Evolutionary conservation across 1,140 invertebrate species (phyloP), one percentile per base, ranked within the genome.

Genomic region (Brachionus koreanus): DNA sequence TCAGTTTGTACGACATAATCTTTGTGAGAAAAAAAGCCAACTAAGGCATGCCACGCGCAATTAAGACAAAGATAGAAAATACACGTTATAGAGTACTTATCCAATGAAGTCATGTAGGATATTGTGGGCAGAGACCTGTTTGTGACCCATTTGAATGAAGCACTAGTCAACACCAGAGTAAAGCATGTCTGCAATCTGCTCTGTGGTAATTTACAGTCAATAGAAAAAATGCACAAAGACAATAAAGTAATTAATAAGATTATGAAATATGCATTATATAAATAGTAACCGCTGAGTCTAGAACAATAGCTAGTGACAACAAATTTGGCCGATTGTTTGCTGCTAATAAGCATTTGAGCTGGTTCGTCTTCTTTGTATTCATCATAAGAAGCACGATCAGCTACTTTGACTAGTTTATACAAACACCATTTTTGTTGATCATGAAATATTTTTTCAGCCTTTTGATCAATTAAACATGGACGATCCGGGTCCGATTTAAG

Each of bases 371-470:
- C 25, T 33, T 65, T 12, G 33, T 25, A 65, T 65, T 37, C 63
- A 16, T 65, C 77, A 43, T 63, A 61, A 12, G 52, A 63, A 37
- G 52, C 49, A 25, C 12, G 23, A 16, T 79, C 76, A 1, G 16
- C 29, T 0, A 79, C 76, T 39, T 42, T 39, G 19, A 77, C 75
- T 16, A 77, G 9, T 77, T 77, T 52, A 25, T 49, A 77, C 29
- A 77, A 61, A 6, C 19, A 63, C 52, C 52, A 79, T 37, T 79
- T 61, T 79, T 79, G 76, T 65, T 79, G 76, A 37, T 79, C 76
- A n/a, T 29, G 23, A 25, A 79, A 79, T 19, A 39, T 77, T 16
- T 77, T 33, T 13, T 33, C 23, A n/a, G 76, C 76, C 5, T 79
- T 42, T 12, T 5, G 10, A 23, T 79, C 39, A n/a, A 79, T 61